Evolutionary conservation across 2,113 vertebrate species (phyloP).

Genomic region (Peromyscus leucopus): DNA sequence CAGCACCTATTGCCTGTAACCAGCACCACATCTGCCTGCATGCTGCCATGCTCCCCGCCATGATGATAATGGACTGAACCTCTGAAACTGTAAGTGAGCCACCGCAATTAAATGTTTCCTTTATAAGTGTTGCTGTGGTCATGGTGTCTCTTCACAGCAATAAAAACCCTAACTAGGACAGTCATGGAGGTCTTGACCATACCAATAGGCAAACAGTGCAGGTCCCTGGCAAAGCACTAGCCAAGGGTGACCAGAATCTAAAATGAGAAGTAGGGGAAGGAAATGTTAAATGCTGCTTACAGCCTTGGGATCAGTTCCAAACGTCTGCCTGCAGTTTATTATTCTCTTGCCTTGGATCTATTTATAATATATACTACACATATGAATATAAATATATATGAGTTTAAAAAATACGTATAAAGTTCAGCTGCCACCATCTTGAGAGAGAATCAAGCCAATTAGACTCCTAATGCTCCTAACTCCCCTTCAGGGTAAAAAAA

Average conservation of each 20-base stretch:
- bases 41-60: not conserved
- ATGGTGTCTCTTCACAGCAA: not conserved
- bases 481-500: not conserved
- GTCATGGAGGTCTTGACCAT: not conserved
- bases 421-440: not conserved
- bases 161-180: too few species aligned
- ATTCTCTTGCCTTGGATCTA: not conserved
- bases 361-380: too few species aligned
- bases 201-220: not conserved
- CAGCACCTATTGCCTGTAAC: too few species aligned
- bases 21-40: not conserved
- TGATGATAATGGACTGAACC: not conserved
- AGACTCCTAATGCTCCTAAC: not conserved
- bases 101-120: not conserved
- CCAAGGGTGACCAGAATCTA: not conserved
- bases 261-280: not conserved
- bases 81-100: not conserved
- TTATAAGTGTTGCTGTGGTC: not conserved
- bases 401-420: too few species aligned
- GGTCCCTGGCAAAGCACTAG: slow-evolving; percentile 23
- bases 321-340: slow-evolving; percentile 1
- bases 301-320: not conserved
- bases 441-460: slow-evolving; percentile 16
- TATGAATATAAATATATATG: too few species aligned
- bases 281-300: not conserved